These are phyloP conservation scores for Campoletis sonorensis DNA, from an alignment of 1,140 invertebrate species.

Conservation along the genomic window DNA sequence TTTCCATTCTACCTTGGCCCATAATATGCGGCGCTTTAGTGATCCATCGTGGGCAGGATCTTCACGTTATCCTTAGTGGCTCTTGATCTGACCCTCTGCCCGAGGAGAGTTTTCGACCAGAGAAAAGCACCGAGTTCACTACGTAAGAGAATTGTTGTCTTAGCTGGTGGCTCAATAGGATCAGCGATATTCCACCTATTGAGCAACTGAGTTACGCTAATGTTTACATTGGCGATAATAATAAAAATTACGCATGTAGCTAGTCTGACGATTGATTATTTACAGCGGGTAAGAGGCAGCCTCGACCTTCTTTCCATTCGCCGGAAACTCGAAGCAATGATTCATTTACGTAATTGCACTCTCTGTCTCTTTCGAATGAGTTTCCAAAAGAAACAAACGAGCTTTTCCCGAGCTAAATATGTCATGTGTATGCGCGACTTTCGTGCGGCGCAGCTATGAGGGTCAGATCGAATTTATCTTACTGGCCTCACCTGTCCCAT, in stretches of 20 bases:
- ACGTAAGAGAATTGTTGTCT: background rate
- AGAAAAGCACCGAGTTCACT: background rate
- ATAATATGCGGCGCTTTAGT: background rate
- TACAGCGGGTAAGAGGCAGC: background rate
- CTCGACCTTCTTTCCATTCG: conserved; percentile 58
- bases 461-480: conserved; percentile 76
- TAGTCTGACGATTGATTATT: no score
- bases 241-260: background rate
- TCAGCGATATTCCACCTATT: background rate
- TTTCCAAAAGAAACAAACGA: conserved; percentile 21
- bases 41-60: conserved; percentile 31
- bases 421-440: conserved; percentile 6
- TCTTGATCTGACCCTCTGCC: conserved; percentile 7
- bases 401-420: conserved; percentile 57
- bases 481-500: conserved; percentile 73
- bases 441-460: conserved; percentile 62
- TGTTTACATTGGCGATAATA: background rate
- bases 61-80: background rate
- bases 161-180: background rate
- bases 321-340: conserved; percentile 54
- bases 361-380: conserved; percentile 5
- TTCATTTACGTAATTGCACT: conserved; percentile 72
- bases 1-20: conserved; percentile 1
- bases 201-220: background rate
- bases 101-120: background rate